Evolutionary conservation across 2,113 vertebrate genomes (phyloP).

Genomic region (Aldabrachelys gigantea): DNA sequence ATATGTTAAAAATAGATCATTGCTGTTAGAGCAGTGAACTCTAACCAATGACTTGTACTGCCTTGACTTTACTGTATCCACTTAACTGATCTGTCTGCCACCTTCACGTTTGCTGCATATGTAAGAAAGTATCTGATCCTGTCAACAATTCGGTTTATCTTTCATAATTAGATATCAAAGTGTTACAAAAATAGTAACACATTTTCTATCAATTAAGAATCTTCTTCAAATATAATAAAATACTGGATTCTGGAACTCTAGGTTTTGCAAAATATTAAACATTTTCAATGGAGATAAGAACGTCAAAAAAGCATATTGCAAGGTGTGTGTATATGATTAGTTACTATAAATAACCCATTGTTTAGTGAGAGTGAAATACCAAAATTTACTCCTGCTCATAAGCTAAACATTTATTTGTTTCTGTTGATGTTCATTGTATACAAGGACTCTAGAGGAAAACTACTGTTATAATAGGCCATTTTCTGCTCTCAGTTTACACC

Average conservation of each 20-base stretch:
- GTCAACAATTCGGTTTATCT: neutral
- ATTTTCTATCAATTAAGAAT: constrained; percentile 4
- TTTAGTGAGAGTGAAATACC: constrained; percentile 52
- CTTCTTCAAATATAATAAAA: neutral
- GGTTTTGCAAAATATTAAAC: neutral
- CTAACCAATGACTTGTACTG: neutral
- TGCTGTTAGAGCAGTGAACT: neutral
- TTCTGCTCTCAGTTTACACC: neutral
- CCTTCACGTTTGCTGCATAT: neutral
- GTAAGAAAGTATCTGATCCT: neutral
- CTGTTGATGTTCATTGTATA: neutral
- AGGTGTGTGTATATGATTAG: neutral
- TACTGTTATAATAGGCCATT: neutral
- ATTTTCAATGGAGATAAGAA: neutral
- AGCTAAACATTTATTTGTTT: neutral
- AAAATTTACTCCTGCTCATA: neutral
- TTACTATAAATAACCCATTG: constrained; percentile 36
- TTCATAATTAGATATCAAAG: neutral
- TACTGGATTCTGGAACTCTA: neutral
- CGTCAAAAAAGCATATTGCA: constrained; percentile 30
- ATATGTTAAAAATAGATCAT: neutral
- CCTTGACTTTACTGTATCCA: neutral
- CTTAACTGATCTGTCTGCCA: neutral
- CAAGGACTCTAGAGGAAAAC: neutral
- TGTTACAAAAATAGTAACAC: neutral